Conservation (phyloP, 2,888 invertebrate genomes). For the Erannis defoliaria region DNA sequence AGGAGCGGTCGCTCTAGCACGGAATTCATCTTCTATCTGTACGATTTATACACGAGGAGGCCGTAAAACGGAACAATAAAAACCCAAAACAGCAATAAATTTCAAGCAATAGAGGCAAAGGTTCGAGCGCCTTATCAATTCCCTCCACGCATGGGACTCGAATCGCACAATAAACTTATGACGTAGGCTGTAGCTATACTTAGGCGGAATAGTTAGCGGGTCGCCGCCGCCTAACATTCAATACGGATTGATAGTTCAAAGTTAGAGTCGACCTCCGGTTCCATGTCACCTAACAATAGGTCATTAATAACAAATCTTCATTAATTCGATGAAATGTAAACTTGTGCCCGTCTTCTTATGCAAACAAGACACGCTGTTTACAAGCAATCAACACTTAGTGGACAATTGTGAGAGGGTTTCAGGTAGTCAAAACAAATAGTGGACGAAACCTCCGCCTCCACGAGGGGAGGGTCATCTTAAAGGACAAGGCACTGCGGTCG, state of each 20-base stretch:
- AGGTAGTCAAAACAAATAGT: conserved; percentile 82
- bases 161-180: conserved; percentile 83
- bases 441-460: conserved; percentile 69
- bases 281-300: conserved; percentile 14
- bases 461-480: conserved; percentile 77
- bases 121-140: conserved; percentile 87
- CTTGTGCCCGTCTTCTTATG: conserved; percentile 47
- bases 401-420: conserved; percentile 80
- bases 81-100: conserved; percentile 88
- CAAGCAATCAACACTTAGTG: conserved; percentile 84
- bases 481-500: conserved; percentile 77
- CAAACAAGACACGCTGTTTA: conserved; percentile 77
- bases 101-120: conserved; percentile 86
- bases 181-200: conserved; percentile 62
- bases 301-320: conserved; percentile 31
- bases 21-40: conserved; percentile 85
- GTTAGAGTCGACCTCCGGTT: conserved; percentile 7
- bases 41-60: conserved; percentile 85
- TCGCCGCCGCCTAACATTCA: conserved; percentile 19
- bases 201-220: conserved; percentile 20
- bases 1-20: conserved; percentile 78
- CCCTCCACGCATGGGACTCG: conserved; percentile 79
- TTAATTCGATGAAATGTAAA: conserved; percentile 34
- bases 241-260: conserved; percentile 25
- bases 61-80: conserved; percentile 88